These are phyloP conservation scores for Monarcha castaneiventris DNA, from an alignment of 2,113 vertebrate species.

Conservation along the genomic window DNA sequence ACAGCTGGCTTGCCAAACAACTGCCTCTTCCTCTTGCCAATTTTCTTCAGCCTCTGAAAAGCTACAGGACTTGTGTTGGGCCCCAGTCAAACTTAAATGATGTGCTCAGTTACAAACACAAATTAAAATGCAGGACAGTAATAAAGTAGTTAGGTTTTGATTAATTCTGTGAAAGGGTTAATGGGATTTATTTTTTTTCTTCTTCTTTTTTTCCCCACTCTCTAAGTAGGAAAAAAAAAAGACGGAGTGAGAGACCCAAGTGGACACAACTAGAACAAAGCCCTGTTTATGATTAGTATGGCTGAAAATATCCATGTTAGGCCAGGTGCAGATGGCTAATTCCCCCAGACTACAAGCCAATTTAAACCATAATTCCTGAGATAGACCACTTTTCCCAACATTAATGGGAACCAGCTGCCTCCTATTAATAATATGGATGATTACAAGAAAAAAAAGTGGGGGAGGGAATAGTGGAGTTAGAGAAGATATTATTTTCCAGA, in stretches of 20 bases:
- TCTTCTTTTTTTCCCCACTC: not conserved
- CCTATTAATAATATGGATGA: conserved; percentile 77
- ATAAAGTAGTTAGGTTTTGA: not conserved
- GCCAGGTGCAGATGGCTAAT: conserved; percentile 79
- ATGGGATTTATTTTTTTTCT: not conserved
- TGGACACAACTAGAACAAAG: conserved; percentile 64
- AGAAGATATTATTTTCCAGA: conserved; percentile 56
- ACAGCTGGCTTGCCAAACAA: conserved; percentile 30
- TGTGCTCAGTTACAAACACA: not conserved
- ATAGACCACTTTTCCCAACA: conserved; percentile 70
- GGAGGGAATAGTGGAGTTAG: conserved; percentile 29
- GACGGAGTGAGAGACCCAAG: not conserved
- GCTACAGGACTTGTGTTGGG: not conserved
- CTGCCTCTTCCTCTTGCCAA: not conserved
- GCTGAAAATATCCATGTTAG: conserved; percentile 77
- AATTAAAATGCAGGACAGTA: not conserved
- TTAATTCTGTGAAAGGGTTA: conserved; percentile 16
- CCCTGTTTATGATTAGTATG: conserved; percentile 71
- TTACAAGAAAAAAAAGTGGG: not conserved
- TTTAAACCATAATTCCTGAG: conserved; percentile 83
- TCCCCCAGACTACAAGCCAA: conserved; percentile 78
- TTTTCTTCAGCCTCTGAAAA: conserved; percentile 24
- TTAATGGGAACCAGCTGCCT: conserved; percentile 84
- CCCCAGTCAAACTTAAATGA: not conserved
- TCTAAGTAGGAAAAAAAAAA: not conserved